These are phyloP conservation scores for Colaptes auratus DNA, from an alignment of 2,113 vertebrate genomes.

Conservation along the genomic window DNA sequence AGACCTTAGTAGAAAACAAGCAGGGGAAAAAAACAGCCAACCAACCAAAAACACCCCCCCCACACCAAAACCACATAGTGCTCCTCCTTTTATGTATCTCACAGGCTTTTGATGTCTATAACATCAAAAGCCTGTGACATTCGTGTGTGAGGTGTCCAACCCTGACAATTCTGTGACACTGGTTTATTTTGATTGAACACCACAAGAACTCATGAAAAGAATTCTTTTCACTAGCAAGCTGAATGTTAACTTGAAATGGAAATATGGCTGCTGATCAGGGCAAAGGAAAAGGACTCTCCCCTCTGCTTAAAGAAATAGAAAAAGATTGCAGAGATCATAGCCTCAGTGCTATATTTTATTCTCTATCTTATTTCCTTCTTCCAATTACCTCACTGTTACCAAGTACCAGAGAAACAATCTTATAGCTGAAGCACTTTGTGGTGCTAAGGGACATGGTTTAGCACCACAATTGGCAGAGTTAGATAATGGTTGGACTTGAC, in stretches of 20 bases:
- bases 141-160: too few species aligned
- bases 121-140: too few species aligned
- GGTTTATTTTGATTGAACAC: neutral
- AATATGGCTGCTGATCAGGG: neutral
- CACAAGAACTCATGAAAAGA: neutral
- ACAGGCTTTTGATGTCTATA: neutral
- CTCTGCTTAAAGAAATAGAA: neutral
- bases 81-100: neutral
- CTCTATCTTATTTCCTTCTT: neutral
- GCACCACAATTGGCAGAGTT: too few species aligned
- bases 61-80: accelerated
- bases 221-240: neutral
- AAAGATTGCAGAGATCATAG: neutral
- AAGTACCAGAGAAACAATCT: neutral
- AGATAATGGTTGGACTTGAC: too few species aligned
- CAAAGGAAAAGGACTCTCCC: neutral
- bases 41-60: too few species aligned
- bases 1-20: neutral
- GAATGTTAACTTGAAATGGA: neutral
- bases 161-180: neutral
- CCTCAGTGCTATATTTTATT: neutral
- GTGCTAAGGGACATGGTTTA: too few species aligned
- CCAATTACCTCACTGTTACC: neutral
- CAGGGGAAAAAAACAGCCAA: neutral
- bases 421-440: neutral